Evolutionary conservation across 2,888 invertebrate genomes (phyloP).

Genomic region (Beris chalybata): DNA sequence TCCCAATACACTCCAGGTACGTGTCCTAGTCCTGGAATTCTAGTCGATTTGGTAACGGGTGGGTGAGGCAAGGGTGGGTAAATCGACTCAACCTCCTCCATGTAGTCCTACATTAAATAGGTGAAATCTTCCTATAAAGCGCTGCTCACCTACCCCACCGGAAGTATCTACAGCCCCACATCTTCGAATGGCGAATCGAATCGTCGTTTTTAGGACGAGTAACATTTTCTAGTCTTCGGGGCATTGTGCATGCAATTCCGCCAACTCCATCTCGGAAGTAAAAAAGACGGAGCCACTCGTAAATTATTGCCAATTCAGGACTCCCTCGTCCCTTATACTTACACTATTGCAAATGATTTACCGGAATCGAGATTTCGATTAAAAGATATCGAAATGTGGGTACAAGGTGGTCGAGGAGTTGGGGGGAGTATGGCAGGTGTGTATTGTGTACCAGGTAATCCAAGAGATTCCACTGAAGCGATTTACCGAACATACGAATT

Average conservation of each 20-base stretch:
- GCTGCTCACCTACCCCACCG: no score
- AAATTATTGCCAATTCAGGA: conserved; percentile 33
- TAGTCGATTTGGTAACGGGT: neutral
- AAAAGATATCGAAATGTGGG: conserved; percentile 23
- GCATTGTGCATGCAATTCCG: conserved; percentile 1
- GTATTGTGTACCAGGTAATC: neutral
- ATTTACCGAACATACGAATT: neutral
- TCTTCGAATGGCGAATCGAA: neutral
- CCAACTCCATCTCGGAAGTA: no score
- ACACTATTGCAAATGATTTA: conserved; percentile 33
- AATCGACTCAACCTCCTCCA: no score
- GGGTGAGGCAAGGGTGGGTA: no score
- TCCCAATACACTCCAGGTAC: conserved; percentile 34
- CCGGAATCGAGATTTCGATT: conserved; percentile 33
- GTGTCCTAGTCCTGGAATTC: neutral
- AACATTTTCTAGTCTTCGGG: no score
- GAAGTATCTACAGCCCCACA: neutral
- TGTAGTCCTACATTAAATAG: no score
- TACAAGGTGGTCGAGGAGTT: no score
- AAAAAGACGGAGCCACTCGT: neutral
- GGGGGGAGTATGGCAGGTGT: neutral
- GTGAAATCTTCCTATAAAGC: no score
- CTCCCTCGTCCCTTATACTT: conserved; percentile 1
- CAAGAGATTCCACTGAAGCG: neutral
- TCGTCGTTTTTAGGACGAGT: neutral